Evolutionary conservation across 2,888 invertebrate genomes (phyloP).

Genomic region (Xestia sexstrigata): DNA sequence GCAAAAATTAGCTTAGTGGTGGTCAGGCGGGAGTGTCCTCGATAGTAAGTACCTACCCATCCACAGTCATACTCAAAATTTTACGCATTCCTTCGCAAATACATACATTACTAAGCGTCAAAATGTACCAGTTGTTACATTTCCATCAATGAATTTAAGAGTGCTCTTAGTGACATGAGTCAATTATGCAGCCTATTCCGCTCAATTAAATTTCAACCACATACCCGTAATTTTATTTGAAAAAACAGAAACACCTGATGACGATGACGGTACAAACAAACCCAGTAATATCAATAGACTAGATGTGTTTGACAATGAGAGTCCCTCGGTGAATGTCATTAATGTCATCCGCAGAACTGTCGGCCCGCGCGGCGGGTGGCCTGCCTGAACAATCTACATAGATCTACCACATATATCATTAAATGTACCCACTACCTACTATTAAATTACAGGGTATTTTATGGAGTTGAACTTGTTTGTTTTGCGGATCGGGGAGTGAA

Average conservation of each 20-base stretch:
- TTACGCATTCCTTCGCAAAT: too few relatives aligned
- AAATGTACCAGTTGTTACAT: background rate
- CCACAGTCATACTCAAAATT: too few relatives aligned
- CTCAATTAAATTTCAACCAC: slow-evolving; percentile 18
- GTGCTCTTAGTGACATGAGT: background rate
- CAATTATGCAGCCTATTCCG: slow-evolving; percentile 1
- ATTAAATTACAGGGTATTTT: slow-evolving; percentile 54
- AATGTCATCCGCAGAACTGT: slow-evolving; percentile 78
- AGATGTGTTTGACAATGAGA: slow-evolving; percentile 70
- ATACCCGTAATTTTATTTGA: slow-evolving; percentile 23
- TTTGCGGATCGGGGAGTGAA: slow-evolving; percentile 45
- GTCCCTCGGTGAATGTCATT: slow-evolving; percentile 77
- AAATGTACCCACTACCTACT: slow-evolving; percentile 45
- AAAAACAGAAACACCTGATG: slow-evolving; percentile 39
- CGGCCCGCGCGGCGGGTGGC: slow-evolving; percentile 62
- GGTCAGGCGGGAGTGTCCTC: too few relatives aligned
- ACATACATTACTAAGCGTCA: background rate
- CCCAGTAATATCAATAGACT: slow-evolving; percentile 54
- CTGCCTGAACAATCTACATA: slow-evolving; percentile 51
- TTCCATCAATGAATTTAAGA: background rate
- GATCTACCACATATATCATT: slow-evolving; percentile 55
- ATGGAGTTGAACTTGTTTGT: slow-evolving; percentile 48
- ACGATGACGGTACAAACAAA: slow-evolving; percentile 32
- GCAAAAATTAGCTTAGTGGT: too few relatives aligned
- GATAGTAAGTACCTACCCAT: too few relatives aligned